A percentile compares a stretch with the other conserved stretches of the same genome.
Conservation (phyloP, 2,888 invertebrate genomes). For the Aphidoletes aphidimyza region DNA sequence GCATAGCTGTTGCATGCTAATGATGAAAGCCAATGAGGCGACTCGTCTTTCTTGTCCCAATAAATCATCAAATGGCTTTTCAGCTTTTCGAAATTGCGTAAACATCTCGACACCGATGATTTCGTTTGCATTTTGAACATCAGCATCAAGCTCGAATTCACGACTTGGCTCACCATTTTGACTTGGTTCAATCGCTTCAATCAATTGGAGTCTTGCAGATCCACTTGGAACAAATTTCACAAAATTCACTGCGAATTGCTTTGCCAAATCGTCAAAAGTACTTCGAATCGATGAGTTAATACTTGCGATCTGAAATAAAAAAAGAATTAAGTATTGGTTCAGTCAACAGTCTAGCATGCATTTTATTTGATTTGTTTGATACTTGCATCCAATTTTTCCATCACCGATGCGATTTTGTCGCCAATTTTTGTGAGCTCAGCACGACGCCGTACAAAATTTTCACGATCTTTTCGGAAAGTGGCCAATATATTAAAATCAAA, state of each 20-base stretch:
- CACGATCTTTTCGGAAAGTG: not conserved
- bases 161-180: no score
- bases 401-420: not conserved
- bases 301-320: no score
- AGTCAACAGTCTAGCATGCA: no score
- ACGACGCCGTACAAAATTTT: not conserved
- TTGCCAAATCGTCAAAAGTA: not conserved
- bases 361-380: no score
- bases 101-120: not conserved
- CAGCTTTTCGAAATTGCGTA: not conserved
- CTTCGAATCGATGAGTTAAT: not conserved
- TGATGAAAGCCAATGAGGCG: not conserved
- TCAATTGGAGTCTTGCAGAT: not conserved
- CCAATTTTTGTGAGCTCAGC: not conserved
- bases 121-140: not conserved
- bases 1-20: conserved; percentile 23
- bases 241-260: not conserved
- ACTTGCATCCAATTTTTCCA: not conserved
- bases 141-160: not conserved
- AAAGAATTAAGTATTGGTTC: no score
- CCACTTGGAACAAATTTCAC: not conserved
- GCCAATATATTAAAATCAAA: conserved; percentile 13
- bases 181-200: no score
- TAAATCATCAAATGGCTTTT: not conserved
- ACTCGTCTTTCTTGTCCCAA: not conserved